Evolutionary conservation across 2,888 invertebrate species (phyloP).

Genomic region (Monoplex corrugatus): DNA sequence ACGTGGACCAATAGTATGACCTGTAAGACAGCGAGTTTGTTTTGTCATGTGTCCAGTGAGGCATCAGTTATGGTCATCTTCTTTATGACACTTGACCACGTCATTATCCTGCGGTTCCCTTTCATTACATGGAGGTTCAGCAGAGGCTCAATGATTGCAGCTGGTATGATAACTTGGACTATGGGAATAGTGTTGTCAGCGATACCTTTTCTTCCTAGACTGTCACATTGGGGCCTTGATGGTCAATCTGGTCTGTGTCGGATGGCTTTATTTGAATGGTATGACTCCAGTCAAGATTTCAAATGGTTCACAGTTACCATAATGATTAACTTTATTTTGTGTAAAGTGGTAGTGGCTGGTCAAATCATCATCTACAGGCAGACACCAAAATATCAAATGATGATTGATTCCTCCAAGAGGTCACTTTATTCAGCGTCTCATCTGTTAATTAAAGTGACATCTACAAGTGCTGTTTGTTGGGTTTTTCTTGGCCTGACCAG

Average conservation of each 20-base stretch:
- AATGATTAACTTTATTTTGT: background rate
- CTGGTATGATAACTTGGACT: background rate
- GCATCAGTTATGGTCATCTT: slow-evolving; percentile 1
- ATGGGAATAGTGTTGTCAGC: background rate
- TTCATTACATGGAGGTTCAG: background rate
- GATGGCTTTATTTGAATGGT: background rate
- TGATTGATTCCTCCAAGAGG: too few species aligned
- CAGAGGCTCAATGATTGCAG: background rate
- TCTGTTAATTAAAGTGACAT: too few species aligned
- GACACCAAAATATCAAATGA: too few species aligned
- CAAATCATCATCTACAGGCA: too few species aligned
- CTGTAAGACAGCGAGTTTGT: background rate
- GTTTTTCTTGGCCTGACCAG: too few species aligned
- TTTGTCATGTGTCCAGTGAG: background rate
- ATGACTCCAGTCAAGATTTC: background rate
- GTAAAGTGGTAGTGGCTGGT: too few species aligned
- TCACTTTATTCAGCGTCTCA: too few species aligned
- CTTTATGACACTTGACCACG: background rate
- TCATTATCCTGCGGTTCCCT: background rate
- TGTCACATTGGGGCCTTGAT: background rate
- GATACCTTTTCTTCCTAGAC: slow-evolving; percentile 4
- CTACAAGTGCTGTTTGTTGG: too few species aligned
- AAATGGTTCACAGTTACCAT: background rate
- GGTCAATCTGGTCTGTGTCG: slow-evolving; percentile 22
- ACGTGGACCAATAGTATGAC: background rate